phyloP scores from a whole-genome alignment of 1,140 invertebrate genomes.

The Zaprionus africanus region DNA sequence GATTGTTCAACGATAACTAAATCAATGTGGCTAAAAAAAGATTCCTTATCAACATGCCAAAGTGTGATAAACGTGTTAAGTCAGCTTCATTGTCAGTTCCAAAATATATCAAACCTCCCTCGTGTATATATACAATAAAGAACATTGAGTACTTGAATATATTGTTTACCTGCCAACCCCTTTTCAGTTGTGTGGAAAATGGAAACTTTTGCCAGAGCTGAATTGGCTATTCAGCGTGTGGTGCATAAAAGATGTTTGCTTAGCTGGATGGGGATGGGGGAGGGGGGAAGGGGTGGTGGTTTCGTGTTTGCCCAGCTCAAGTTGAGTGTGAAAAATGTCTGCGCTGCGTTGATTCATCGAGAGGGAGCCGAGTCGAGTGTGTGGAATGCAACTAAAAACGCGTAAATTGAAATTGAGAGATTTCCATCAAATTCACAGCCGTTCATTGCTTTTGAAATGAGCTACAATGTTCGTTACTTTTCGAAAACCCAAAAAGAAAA shows the following conservation, averaged over 20 bases:
- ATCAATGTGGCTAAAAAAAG: too few relatives aligned
- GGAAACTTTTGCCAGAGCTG: constrained; percentile 68
- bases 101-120: too few relatives aligned
- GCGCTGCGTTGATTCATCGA: constrained; percentile 34
- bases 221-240: constrained; percentile 51
- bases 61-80: too few relatives aligned
- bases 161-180: constrained; percentile 11
- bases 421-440: constrained; percentile 84
- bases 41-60: too few relatives aligned
- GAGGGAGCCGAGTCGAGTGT: constrained; percentile 42
- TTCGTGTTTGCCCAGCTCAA: constrained; percentile 61
- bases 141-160: neutral
- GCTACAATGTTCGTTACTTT: constrained; percentile 83
- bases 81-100: too few relatives aligned
- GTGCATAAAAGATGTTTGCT: constrained; percentile 72
- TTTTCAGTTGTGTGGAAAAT: constrained; percentile 43
- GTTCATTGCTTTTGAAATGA: constrained; percentile 84
- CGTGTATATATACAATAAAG: neutral
- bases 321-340: neutral
- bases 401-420: constrained; percentile 70
- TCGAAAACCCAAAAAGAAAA: constrained; percentile 1
- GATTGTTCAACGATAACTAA: too few relatives aligned
- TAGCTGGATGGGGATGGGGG: constrained; percentile 15
- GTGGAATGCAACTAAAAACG: constrained; percentile 52
- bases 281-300: constrained; percentile 38